phyloP scores from a whole-genome alignment of 2,797 vertebrate species.

The Enteromius radiatus region DNA sequence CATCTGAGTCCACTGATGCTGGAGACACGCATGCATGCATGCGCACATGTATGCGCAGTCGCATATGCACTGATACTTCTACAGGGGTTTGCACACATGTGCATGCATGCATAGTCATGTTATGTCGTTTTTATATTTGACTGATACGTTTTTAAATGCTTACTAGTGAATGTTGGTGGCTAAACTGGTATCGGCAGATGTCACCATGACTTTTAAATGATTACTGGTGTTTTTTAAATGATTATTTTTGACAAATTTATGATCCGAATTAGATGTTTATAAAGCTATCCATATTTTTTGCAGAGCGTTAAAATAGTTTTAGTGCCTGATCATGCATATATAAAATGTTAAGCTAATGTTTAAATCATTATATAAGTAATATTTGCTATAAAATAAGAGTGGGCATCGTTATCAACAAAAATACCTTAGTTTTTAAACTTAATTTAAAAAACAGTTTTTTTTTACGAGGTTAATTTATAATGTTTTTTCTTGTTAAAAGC shows the following conservation, averaged over 20 bases:
- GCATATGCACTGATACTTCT: background rate
- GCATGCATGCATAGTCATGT: background rate
- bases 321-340: background rate
- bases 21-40: slow-evolving; percentile 1
- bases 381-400: background rate
- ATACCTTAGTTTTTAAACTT: background rate
- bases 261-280: background rate
- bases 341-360: background rate
- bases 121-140: background rate
- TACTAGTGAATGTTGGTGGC: background rate
- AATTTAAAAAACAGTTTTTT: background rate
- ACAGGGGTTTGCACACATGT: background rate
- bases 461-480: background rate
- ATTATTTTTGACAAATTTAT: background rate
- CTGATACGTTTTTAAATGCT: background rate
- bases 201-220: background rate
- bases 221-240: background rate
- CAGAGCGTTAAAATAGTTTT: background rate
- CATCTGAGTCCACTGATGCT: background rate
- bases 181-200: background rate
- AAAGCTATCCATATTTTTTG: background rate
- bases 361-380: background rate
- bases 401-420: background rate
- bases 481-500: background rate
- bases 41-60: slow-evolving; percentile 10